phyloP scores from a whole-genome alignment of 2,888 invertebrate genomes.

The Ryuthela nishihirai region DNA sequence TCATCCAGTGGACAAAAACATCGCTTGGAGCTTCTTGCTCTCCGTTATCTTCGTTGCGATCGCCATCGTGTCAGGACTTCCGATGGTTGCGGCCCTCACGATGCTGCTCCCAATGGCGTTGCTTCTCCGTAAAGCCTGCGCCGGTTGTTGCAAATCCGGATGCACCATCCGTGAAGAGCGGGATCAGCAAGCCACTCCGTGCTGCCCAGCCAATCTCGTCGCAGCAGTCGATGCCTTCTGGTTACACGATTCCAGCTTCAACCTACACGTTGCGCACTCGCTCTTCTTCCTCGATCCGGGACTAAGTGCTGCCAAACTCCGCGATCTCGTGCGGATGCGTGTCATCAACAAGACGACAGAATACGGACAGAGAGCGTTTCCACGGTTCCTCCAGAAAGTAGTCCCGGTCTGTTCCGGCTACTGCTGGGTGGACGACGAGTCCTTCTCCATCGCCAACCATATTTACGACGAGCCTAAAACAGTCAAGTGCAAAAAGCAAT shows the following conservation, averaged over 20 bases:
- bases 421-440: constrained; percentile 55
- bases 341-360: constrained; percentile 51
- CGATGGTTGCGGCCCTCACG: constrained; percentile 51
- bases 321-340: constrained; percentile 53
- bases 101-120: constrained; percentile 50
- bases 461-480: constrained; percentile 51
- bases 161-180: constrained; percentile 2
- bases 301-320: constrained; percentile 52
- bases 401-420: constrained; percentile 49
- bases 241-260: constrained; percentile 50
- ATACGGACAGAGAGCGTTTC: constrained; percentile 51
- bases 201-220: constrained; percentile 41
- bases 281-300: constrained; percentile 55
- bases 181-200: constrained; percentile 1
- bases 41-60: constrained; percentile 41
- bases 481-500: constrained; percentile 48
- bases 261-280: constrained; percentile 52
- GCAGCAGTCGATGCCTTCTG: constrained; percentile 54
- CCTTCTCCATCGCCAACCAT: constrained; percentile 56
- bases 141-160: constrained; percentile 44
- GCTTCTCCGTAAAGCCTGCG: constrained; percentile 46
- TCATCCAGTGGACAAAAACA: constrained; percentile 42
- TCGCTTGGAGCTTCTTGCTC: constrained; percentile 39
- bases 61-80: constrained; percentile 51
- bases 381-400: constrained; percentile 54